These are phyloP conservation scores for Triplophysa siluroides DNA, from an alignment of 2,113 vertebrate species.

Conservation along the genomic window DNA sequence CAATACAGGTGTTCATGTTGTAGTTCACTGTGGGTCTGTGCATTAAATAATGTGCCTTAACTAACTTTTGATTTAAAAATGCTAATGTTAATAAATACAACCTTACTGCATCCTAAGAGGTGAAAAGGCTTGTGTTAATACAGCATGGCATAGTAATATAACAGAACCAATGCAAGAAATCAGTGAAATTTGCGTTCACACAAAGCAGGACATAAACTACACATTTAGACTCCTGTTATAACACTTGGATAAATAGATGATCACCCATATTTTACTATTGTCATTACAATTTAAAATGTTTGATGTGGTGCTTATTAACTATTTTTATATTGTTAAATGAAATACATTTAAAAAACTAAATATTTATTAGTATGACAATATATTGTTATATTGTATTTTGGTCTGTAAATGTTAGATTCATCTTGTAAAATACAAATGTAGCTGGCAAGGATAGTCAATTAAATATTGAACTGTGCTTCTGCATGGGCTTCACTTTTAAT, in stretches of 20 bases:
- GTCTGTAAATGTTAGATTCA: background rate
- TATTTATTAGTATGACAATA: no score
- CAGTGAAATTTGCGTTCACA: background rate
- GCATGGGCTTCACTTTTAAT: background rate
- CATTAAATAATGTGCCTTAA: background rate
- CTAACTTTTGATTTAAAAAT: background rate
- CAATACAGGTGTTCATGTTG: no score
- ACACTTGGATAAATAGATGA: background rate
- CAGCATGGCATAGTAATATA: background rate
- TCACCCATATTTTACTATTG: background rate
- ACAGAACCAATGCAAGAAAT: conserved; percentile 2
- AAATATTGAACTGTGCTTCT: background rate
- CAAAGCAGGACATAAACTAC: background rate
- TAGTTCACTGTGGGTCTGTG: no score
- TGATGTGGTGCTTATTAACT: background rate
- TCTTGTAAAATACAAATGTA: conserved; percentile 9
- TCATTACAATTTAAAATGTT: background rate
- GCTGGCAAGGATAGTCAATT: background rate
- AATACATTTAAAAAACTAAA: no score
- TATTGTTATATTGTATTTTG: no score
- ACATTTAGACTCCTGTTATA: conserved; percentile 7
- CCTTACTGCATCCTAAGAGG: background rate
- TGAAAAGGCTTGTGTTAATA: background rate
- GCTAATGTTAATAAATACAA: no score
- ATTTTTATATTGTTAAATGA: no score